Percentiles rank a stretch among this genome's conserved stretches.
phyloP scores from a whole-genome alignment of 2,113 vertebrate species.

The Gnathonemus echidnorhynchus region DNA sequence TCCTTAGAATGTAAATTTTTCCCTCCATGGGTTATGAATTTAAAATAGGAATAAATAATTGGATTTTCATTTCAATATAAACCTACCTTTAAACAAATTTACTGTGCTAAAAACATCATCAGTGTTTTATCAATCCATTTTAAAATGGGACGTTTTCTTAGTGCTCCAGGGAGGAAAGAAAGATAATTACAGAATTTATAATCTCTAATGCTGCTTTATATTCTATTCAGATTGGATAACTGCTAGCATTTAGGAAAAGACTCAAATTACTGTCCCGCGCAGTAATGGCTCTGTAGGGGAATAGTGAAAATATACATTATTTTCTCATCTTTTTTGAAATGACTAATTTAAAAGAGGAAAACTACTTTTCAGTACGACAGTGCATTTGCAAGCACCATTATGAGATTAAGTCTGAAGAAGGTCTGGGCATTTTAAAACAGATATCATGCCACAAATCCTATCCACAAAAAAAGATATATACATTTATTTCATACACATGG shows the following conservation, averaged over 20 bases:
- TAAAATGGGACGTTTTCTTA: conserved; percentile 17
- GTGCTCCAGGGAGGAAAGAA: conserved; percentile 9
- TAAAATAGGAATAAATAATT: conserved; percentile 26
- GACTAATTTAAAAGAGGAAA: not conserved
- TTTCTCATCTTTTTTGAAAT: not conserved
- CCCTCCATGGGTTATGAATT: conserved; percentile 6
- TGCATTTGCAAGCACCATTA: not conserved
- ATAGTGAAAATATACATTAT: conserved; percentile 10
- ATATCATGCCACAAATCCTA: not conserved
- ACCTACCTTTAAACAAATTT: conserved; percentile 18
- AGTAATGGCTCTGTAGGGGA: conserved; percentile 17
- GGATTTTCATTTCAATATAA: conserved; percentile 10
- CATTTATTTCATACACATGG: not conserved
- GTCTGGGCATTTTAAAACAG: not conserved
- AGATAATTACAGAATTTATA: conserved; percentile 25
- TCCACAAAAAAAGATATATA: not conserved
- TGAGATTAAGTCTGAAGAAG: not conserved
- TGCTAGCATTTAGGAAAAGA: not conserved
- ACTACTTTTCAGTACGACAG: not conserved
- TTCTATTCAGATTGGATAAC: conserved; percentile 18
- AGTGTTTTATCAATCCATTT: conserved; percentile 22
- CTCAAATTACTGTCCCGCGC: not conserved
- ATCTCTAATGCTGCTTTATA: conserved; percentile 18
- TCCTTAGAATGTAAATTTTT: conserved; percentile 1
- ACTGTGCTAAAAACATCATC: conserved; percentile 10